Evolutionary conservation across 2,797 vertebrate genomes (phyloP).

Genomic region (Pogoniulus pusillus): DNA sequence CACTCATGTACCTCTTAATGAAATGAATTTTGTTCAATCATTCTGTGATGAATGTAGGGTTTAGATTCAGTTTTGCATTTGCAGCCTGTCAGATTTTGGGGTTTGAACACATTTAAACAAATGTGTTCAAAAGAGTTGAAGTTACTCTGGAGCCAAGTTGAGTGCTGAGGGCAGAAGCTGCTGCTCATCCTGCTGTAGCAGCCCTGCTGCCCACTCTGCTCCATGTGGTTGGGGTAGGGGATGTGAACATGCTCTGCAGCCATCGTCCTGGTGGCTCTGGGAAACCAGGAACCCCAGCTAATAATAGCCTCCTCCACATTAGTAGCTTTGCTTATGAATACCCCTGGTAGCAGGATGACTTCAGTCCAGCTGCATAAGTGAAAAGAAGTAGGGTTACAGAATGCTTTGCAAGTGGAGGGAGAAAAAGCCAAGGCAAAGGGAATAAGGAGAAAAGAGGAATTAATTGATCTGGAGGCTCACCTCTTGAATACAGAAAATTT

Average conservation of each 20-base stretch:
- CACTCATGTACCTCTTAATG: background rate
- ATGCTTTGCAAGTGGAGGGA: background rate
- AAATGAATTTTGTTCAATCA: background rate
- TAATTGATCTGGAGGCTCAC: background rate
- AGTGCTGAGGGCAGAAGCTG: background rate
- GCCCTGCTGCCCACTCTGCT: background rate
- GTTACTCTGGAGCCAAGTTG: background rate
- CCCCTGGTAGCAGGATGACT: rapidly evolving
- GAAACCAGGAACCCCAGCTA: conserved; percentile 8
- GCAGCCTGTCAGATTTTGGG: background rate
- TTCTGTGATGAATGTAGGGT: background rate
- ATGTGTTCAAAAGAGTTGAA: background rate
- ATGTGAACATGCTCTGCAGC: background rate
- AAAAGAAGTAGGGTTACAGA: background rate
- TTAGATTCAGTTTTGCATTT: background rate
- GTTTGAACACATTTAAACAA: background rate
- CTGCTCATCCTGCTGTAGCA: rapidly evolving
- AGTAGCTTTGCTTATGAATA: background rate
- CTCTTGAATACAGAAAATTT: background rate
- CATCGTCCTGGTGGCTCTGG: background rate
- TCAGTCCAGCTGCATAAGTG: background rate
- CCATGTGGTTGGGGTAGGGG: background rate
- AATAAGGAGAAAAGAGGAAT: background rate
- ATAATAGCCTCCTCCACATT: background rate
- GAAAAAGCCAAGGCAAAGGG: background rate